Conservation (phyloP, 1,140 invertebrate species). For the Sarcophaga peregrina region DNA sequence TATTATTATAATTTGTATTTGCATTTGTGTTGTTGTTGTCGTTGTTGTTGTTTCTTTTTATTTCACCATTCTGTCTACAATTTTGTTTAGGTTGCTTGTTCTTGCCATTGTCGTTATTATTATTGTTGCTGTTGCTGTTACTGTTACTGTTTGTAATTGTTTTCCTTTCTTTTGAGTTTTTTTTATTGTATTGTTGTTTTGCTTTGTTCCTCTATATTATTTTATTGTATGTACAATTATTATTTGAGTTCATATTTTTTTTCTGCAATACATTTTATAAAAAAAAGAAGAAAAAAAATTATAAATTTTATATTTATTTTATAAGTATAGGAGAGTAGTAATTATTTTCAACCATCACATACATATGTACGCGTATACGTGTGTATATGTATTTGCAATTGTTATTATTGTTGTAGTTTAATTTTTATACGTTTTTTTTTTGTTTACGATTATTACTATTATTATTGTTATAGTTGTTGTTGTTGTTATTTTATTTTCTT, state of each 20-base stretch:
- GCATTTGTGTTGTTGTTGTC: not conserved
- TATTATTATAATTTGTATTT: constrained; percentile 40
- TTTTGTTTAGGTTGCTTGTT: not conserved
- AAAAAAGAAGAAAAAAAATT: too few species aligned
- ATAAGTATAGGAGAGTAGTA: not conserved
- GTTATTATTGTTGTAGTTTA: not conserved
- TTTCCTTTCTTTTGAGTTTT: not conserved
- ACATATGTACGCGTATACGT: too few species aligned
- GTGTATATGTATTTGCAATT: too few species aligned
- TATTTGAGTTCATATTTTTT: not conserved
- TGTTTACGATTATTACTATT: not conserved
- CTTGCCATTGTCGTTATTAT: too few species aligned
- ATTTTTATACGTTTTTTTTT: not conserved
- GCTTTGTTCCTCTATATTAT: not conserved
- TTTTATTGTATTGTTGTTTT: not conserved
- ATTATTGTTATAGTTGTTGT: not conserved
- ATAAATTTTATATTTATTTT: not conserved
- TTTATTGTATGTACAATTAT: not conserved
- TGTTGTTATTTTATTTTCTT: constrained; percentile 31
- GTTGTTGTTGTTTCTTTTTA: too few species aligned
- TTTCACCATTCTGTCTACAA: too few species aligned
- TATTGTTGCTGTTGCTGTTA: too few species aligned
- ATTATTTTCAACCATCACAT: not conserved
- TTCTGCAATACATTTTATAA: not conserved
- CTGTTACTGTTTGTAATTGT: too few species aligned